phyloP scores from a whole-genome alignment of 2,888 invertebrate species.

The Stegana nigrithorax region DNA sequence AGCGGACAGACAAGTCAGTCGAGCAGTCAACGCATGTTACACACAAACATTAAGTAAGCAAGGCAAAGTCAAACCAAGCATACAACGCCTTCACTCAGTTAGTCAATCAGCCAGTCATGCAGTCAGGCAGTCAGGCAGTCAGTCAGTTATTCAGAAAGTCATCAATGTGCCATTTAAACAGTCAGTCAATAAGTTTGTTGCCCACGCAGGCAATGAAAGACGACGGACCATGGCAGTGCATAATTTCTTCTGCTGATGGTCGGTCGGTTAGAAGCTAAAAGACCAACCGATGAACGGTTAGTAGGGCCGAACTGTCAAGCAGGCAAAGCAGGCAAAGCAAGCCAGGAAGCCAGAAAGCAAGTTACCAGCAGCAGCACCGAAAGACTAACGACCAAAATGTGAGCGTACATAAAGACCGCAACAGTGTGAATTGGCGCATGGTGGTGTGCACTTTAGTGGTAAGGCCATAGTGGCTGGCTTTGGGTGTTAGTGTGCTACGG shows the following conservation, averaged over 20 bases:
- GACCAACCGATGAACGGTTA: no score
- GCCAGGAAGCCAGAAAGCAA: not conserved
- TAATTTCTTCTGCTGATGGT: no score
- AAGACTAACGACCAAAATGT: slow-evolving; percentile 11
- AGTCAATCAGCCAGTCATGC: not conserved
- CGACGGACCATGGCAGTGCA: not conserved
- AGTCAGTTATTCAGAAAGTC: no score
- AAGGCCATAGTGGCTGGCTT: no score
- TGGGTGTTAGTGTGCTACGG: no score
- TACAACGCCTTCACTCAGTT: not conserved
- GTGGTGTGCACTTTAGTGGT: no score
- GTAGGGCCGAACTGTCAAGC: not conserved
- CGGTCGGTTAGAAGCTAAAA: slow-evolving; percentile 13
- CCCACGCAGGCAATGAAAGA: not conserved
- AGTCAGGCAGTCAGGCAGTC: not conserved
- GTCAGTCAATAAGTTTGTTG: slow-evolving; percentile 14
- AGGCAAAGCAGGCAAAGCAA: not conserved
- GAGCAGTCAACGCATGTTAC: not conserved
- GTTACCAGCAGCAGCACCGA: no score
- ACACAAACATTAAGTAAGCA: not conserved
- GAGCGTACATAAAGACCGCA: not conserved
- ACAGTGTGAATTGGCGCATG: not conserved
- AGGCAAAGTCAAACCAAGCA: not conserved
- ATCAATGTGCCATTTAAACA: no score
- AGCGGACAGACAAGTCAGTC: no score